Percentiles rank a stretch among this genome's conserved stretches.
phyloP scores from a whole-genome alignment of 2,113 vertebrate genomes.

The Rallus limicola region DNA sequence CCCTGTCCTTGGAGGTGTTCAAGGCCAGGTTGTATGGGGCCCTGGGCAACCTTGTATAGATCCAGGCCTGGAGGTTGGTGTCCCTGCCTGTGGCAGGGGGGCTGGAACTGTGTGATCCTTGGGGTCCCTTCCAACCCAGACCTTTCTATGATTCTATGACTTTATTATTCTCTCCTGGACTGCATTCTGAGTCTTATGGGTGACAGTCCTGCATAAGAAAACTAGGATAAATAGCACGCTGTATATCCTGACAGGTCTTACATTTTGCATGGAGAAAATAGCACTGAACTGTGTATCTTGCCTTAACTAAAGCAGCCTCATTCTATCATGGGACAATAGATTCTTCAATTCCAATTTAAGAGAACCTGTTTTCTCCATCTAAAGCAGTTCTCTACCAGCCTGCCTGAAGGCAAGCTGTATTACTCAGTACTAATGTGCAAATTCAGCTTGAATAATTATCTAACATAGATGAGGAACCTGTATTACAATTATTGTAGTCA shows the following conservation, averaged over 20 bases:
- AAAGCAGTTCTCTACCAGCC: background rate
- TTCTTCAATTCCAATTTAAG: background rate
- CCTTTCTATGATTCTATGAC: no score
- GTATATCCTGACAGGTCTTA: background rate
- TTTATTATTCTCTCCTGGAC: background rate
- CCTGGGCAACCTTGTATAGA: no score
- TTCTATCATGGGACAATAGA: background rate
- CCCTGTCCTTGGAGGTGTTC: no score
- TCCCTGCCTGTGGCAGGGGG: no score
- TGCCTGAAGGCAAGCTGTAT: background rate
- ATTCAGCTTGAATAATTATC: conserved; percentile 28
- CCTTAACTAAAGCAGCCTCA: background rate
- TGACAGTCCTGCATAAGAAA: background rate
- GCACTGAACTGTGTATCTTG: background rate
- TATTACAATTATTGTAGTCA: background rate
- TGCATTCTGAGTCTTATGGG: background rate
- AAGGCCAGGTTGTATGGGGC: no score
- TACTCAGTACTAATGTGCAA: background rate
- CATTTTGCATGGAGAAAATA: background rate
- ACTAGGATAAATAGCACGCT: background rate
- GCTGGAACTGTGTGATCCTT: no score
- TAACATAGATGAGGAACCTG: background rate
- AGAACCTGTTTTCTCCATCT: background rate
- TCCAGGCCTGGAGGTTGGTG: no score
- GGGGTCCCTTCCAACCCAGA: no score